Evolutionary conservation across 2,888 invertebrate species (phyloP), one percentile per base, ranked within the genome.

Genomic region (Tethea ocularis): DNA sequence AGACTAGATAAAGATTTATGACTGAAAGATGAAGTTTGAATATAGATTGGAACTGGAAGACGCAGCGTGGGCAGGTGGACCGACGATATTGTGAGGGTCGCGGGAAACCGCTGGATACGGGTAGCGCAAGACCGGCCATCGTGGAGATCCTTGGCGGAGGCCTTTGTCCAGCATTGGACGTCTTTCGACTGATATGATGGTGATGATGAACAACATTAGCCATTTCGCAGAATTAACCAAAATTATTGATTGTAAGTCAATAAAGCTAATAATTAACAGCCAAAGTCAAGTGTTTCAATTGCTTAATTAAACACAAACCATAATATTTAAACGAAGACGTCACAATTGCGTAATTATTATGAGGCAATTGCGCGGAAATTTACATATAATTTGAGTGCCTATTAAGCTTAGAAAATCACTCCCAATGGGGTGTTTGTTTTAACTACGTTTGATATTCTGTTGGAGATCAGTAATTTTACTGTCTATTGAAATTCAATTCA

Each of bases 361-460:
- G 46, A 46, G n/a, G 20, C 46, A 46, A 46, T 46, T 46, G 10
- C 33, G 54, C 15, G 22, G 20, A 54, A 17, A 54, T 54, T 54
- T 54, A 54, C 54, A 54, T 54, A 33, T 54, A 22, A 33, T 33
- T 17, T 33, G 26, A 52, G 33, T 33, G 33, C 17, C 54, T 54
- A 54, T 54, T 54, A 54, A 54, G 54, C 54, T 54, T 20, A 11
- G 20, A 36, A 17, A 54, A 54, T 54, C 33, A 33, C 33, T 22
- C 54, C 24, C 54, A 33, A 33, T 13, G 54, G 54, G 22, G 33
- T 54, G 33, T 54, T 54, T 33, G 20, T 54, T 20, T 20, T 10
- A 22, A 54, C 46, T 46, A 46, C 46, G 46, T 46, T 10, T 46
- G 20, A 20, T 46, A 20, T 46, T 46, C n/a, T 20, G 20, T 2